These are phyloP conservation scores for Aphrophora alni DNA, from an alignment of 2,888 invertebrate genomes.

Conservation along the genomic window DNA sequence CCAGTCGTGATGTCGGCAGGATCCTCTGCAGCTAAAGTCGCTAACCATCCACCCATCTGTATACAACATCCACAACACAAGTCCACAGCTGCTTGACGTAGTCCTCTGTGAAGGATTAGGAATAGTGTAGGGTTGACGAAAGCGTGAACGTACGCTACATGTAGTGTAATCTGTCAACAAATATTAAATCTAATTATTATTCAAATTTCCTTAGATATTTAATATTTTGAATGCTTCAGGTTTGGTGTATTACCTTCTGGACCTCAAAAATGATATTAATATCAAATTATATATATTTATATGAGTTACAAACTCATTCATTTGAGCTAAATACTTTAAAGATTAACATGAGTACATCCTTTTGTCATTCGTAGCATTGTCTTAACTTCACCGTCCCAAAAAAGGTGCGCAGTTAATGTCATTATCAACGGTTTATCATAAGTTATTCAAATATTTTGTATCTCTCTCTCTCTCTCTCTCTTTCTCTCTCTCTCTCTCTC, in stretches of 20 bases:
- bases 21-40: conserved; percentile 59
- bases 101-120: conserved; percentile 76
- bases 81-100: conserved; percentile 74
- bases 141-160: conserved; percentile 87
- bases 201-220: neutral
- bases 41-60: conserved; percentile 66
- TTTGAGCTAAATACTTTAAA: too few species aligned
- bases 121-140: conserved; percentile 84
- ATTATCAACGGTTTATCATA: too few species aligned
- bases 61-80: conserved; percentile 78
- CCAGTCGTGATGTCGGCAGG: conserved; percentile 66
- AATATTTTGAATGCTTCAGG: too few species aligned
- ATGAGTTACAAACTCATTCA: too few species aligned
- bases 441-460: too few species aligned
- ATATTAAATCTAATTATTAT: neutral
- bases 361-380: too few species aligned
- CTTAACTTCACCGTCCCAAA: too few species aligned
- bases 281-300: neutral
- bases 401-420: too few species aligned
- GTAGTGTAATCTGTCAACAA: conserved; percentile 74
- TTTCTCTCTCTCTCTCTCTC: too few species aligned
- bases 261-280: neutral
- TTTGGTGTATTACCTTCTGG: neutral
- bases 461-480: too few species aligned
- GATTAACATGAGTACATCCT: too few species aligned